phyloP scores from a whole-genome alignment of 2,888 invertebrate genomes.

The Melinaea marsaeus region DNA sequence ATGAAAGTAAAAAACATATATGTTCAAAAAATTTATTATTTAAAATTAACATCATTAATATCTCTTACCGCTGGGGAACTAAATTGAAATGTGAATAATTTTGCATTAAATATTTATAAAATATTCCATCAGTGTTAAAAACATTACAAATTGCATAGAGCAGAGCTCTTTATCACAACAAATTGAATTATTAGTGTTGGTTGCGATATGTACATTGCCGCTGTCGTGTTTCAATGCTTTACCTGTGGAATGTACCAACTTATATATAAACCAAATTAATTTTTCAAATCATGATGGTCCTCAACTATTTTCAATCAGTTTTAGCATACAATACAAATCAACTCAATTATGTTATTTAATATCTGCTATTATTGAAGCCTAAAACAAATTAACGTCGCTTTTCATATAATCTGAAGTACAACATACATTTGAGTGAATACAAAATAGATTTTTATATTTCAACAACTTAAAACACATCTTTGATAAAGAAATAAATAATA shows the following conservation, averaged over 20 bases:
- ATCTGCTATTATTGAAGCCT: too few species aligned
- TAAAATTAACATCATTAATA: slow-evolving; percentile 57
- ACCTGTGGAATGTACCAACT: slow-evolving; percentile 56
- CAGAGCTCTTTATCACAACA: neutral
- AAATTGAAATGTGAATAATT: slow-evolving; percentile 30
- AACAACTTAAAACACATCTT: neutral
- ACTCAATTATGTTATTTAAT: too few species aligned
- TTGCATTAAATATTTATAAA: slow-evolving; percentile 33
- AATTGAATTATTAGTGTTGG: slow-evolving; percentile 28
- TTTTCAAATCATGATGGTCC: neutral
- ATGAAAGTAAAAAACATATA: slow-evolving; percentile 28
- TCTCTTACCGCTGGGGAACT: slow-evolving; percentile 50
- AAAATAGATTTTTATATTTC: too few species aligned
- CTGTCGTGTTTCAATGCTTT: slow-evolving; percentile 27
- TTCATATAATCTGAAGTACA: too few species aligned
- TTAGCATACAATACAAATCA: slow-evolving; percentile 11
- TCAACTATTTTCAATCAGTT: slow-evolving; percentile 6
- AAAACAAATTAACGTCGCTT: too few species aligned
- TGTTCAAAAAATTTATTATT: slow-evolving; percentile 56
- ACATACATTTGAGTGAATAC: too few species aligned
- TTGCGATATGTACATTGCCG: slow-evolving; percentile 45
- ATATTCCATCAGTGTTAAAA: slow-evolving; percentile 17
- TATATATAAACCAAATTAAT: slow-evolving; percentile 21
- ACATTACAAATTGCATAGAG: slow-evolving; percentile 6
- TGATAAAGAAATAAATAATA: neutral